Conservation (phyloP, 2,888 invertebrate genomes). For the Drosophila buzzatii region DNA sequence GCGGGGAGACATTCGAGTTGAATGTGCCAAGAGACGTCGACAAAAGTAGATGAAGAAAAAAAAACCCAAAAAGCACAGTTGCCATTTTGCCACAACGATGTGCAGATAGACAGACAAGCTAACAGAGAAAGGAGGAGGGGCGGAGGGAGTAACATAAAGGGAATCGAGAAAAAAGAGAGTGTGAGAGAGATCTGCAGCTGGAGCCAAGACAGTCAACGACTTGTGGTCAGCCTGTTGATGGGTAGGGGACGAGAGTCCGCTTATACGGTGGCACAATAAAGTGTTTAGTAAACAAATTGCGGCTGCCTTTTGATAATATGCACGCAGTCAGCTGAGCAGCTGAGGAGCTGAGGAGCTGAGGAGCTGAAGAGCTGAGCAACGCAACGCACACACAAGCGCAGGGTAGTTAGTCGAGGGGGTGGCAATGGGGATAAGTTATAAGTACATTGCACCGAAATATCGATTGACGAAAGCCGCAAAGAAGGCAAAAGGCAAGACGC, state of each 20-base stretch:
- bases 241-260: constrained; percentile 7
- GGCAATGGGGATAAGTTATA: constrained; percentile 54
- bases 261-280: constrained; percentile 75
- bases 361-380: constrained; percentile 4
- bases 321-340: constrained; percentile 47
- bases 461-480: constrained; percentile 72
- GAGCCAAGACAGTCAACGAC: constrained; percentile 55
- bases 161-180: not conserved
- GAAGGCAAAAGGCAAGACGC: constrained; percentile 46
- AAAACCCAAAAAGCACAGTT: constrained; percentile 43
- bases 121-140: not conserved
- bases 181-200: constrained; percentile 27
- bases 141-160: constrained; percentile 16
- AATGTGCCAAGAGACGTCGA: constrained; percentile 58
- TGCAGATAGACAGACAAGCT: constrained; percentile 22
- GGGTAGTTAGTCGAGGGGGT: not conserved
- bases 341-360: no score
- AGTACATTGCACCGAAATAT: constrained; percentile 80
- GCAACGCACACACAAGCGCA: constrained; percentile 29
- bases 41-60: constrained; percentile 30
- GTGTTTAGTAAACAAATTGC: constrained; percentile 81
- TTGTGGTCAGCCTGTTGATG: constrained; percentile 45
- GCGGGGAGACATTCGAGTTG: constrained; percentile 40
- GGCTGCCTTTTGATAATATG: constrained; percentile 77
- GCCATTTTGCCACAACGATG: constrained; percentile 43